Evolutionary conservation across 2,113 vertebrate genomes (phyloP).

Genomic region (Bothrops jararaca): DNA sequence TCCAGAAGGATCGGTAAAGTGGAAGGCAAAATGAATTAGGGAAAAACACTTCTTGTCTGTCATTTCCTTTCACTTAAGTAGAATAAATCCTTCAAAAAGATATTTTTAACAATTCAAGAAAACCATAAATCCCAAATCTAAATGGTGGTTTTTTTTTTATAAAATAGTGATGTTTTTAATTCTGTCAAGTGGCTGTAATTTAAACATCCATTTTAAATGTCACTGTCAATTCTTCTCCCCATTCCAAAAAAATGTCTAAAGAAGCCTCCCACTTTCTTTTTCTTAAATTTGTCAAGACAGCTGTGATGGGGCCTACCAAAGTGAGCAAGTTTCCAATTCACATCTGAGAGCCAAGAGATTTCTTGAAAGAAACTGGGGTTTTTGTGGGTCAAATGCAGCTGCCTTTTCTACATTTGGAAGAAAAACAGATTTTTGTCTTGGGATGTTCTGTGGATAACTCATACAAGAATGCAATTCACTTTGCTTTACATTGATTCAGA

Average conservation of each 20-base stretch:
- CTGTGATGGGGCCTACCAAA: slow-evolving; percentile 60
- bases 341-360: slow-evolving; percentile 59
- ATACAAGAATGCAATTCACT: slow-evolving; percentile 39
- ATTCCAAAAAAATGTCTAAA: slow-evolving; percentile 48
- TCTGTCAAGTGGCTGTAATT: slow-evolving; percentile 49
- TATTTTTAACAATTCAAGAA: neutral
- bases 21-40: neutral
- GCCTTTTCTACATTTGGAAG: slow-evolving; percentile 55
- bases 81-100: neutral
- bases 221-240: slow-evolving; percentile 53
- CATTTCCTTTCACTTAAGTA: neutral
- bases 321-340: slow-evolving; percentile 63
- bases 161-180: slow-evolving; percentile 16
- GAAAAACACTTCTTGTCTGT: neutral
- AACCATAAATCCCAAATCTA: neutral
- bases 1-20: neutral
- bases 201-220: slow-evolving; percentile 63
- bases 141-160: neutral
- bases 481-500: slow-evolving; percentile 46
- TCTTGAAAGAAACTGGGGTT: slow-evolving; percentile 53
- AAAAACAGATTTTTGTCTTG: slow-evolving; percentile 52
- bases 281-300: slow-evolving; percentile 55
- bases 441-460: slow-evolving; percentile 46
- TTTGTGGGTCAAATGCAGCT: slow-evolving; percentile 47
- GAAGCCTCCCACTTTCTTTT: slow-evolving; percentile 43